A percentile compares a stretch with the other conserved stretches of the same genome.
Conservation (phyloP, 2,797 vertebrate genomes). For the Paramormyrops hopkinsi region DNA sequence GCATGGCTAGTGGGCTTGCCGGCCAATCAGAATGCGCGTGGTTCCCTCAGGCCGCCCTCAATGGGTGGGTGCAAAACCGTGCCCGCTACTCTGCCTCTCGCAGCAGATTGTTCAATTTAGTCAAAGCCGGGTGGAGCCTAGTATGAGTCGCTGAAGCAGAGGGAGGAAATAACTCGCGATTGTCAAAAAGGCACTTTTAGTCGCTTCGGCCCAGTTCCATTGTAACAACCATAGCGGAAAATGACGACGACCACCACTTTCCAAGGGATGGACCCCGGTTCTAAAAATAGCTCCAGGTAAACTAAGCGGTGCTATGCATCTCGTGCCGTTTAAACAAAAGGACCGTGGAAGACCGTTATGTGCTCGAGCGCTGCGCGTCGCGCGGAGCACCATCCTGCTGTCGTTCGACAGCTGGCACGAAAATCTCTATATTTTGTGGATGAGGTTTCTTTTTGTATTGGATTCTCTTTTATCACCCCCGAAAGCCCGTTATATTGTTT, state of each 20-base stretch:
- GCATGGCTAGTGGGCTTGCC: neutral
- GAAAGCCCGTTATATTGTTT: neutral
- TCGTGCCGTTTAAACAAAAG: conserved; percentile 23
- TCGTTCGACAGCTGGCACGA: neutral
- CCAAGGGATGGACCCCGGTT: conserved; percentile 66
- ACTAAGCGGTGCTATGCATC: conserved; percentile 4
- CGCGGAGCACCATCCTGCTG: neutral
- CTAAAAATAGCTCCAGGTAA: conserved; percentile 72
- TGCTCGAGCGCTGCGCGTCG: neutral
- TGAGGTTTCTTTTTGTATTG: neutral
- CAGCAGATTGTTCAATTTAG: conserved; percentile 43
- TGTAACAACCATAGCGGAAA: neutral
- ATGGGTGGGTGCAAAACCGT: conserved; percentile 22
- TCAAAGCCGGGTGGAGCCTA: conserved; percentile 39
- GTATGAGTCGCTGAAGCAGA: conserved; percentile 52
- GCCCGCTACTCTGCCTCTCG: conserved; percentile 28
- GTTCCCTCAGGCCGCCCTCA: conserved; percentile 5
- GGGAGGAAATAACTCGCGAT: neutral
- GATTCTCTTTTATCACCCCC: neutral
- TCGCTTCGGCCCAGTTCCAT: neutral
- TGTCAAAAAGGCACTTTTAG: neutral
- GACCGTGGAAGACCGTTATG: conserved; percentile 20
- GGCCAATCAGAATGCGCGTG: conserved; percentile 26
- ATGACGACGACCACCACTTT: conserved; percentile 71
- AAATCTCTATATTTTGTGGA: neutral